A percentile compares a stretch with the other conserved stretches of the same genome.
Evolutionary conservation across 1,140 invertebrate species (phyloP).

Genomic region (Drosophila pruinosa): DNA sequence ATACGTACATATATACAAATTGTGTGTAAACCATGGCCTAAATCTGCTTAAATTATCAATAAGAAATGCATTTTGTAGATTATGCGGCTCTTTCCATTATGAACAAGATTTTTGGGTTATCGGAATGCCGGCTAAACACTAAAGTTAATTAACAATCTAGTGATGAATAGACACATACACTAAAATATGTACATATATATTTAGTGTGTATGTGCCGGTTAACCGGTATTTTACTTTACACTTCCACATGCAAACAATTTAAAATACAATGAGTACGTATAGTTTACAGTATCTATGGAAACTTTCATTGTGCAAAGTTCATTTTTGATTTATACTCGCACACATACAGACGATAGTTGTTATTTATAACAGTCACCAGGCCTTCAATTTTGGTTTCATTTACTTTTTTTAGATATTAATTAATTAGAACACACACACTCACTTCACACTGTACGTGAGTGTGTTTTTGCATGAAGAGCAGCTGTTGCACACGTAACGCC

Average conservation of each 20-base stretch:
- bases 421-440: slow-evolving; percentile 47
- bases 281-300: neutral
- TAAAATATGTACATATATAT: neutral
- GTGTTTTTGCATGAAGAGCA: neutral
- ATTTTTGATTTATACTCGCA: slow-evolving; percentile 18
- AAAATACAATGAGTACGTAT: neutral
- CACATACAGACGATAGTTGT: slow-evolving; percentile 30
- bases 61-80: slow-evolving; percentile 2
- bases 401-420: slow-evolving; percentile 58
- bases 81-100: neutral
- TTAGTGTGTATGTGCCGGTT: neutral
- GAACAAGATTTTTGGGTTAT: neutral
- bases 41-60: neutral
- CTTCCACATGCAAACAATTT: neutral
- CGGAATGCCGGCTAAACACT: neutral
- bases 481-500: neutral
- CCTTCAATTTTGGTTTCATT: slow-evolving; percentile 17
- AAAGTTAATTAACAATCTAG: slow-evolving; percentile 1
- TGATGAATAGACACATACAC: neutral
- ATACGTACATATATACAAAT: slow-evolving; percentile 31
- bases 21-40: neutral
- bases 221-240: neutral
- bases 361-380: slow-evolving; percentile 54
- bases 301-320: slow-evolving; percentile 47
- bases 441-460: neutral